Evolutionary conservation across 2,113 vertebrate species (phyloP), one percentile per base, ranked within the genome.

Genomic region (Cottus gobio): DNA sequence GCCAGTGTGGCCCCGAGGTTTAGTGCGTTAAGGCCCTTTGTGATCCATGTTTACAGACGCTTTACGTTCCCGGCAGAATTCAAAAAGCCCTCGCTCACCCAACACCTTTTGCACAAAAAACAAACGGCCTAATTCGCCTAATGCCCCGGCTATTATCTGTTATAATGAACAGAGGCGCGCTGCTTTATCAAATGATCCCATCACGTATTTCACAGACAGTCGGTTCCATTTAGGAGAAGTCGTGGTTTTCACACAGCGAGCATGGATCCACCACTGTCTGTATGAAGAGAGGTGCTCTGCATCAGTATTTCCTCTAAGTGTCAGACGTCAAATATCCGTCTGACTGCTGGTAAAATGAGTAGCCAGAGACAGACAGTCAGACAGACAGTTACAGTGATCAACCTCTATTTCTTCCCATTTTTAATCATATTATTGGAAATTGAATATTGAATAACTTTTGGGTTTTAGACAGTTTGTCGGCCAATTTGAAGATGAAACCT

Each of bases 1-100:
- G 85, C 83, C 86, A 36, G 84, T 82, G 90, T 86, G 91, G 87
- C 84, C 82, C 54, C 1, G 66, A 88, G 90, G 76, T 92, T 91
- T 87, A 91, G 80, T 37, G 85, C 79, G 50, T 91, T 88, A 88
- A 87, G 73, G 77, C 63, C 82, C 86, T 89, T 90, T 89, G 88
- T 90, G 87, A 77, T 31, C 39, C 15, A 50, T 91, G 88, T 93
- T 94, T 93, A 86, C 93, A 79, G 90, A 89, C 79, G 82, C 89
- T 91, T 93, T 93, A 83, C 52, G 67, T 86, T 36, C 83, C 84
- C 34, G 54, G 78, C 86, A 81, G 82, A 63, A 88, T 87, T 86
- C 22, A 73, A 79, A 83, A 86, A 77, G 28, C 52, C 71, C 75
- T 42, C 2, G 5, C 82, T 63, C 50, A 11, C 60, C 82, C 70